Base-by-base conservation (phyloP, 2,888 invertebrate species). In the Operophtera brumata region DNA sequence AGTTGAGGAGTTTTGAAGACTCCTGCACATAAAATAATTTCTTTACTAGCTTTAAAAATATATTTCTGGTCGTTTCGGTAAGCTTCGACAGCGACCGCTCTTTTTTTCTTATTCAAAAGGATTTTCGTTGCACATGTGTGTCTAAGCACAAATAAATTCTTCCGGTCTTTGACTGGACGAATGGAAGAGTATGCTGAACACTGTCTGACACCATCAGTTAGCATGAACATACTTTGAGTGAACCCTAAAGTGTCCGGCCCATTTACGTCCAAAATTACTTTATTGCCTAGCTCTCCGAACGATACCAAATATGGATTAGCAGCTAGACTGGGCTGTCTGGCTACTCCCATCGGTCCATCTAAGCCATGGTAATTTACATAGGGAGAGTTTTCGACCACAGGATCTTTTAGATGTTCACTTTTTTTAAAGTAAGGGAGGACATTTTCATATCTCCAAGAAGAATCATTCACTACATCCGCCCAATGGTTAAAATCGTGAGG, bases 161-260 rank as follows among this genome's bases (percentile, higher is more conserved):
- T 20, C 35, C 79, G 67, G 0, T 72, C 54, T 54, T 61, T 78
- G 0, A 69, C 53, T 0, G 69, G 71, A 0, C 75, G 65, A 0
- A 92, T 67, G 61, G 85, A 93, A 28, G 87, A 80, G 40, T 82
- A 82, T 0, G 91, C 86, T 0, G 89, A 85, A 57, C 89, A 91
- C 58, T 87, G 88, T 34, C 91, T 71, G n/a, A 73, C 64, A 0
- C 91, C 90, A 30, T 78, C 68, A 20, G 81, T 80, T 61, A 89
- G 77, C 14, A 82, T 90, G 3, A 79, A 82, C 59, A 90, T 78
- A 0, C 86, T 73, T 55, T 84, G 82, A 0, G 85, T 78, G 45
- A 85, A 86, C 1, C 92, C 92, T n/a, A 86, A 10, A 28, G 45
- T 53, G 1, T 41, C 10, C 4, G 55, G 12, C 0, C 59, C 59